Percentiles rank a stretch among this genome's conserved stretches.
These are phyloP conservation scores for Seriola quinqueradiata DNA, from an alignment of 2,113 vertebrate genomes.

Conservation along the genomic window DNA sequence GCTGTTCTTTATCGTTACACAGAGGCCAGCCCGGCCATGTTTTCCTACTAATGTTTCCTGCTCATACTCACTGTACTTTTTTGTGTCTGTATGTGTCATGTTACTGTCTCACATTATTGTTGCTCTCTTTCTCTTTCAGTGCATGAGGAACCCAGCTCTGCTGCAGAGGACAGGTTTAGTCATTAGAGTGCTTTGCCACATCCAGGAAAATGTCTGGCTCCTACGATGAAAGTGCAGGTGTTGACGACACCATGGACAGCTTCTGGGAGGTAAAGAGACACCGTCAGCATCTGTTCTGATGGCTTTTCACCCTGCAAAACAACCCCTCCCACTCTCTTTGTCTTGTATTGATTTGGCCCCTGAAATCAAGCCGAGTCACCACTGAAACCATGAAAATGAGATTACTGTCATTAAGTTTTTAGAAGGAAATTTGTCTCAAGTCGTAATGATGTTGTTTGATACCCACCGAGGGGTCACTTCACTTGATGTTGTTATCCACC, in stretches of 20 bases:
- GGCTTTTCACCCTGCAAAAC: background rate
- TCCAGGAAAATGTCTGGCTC: conserved; percentile 93
- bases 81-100: conserved; percentile 1
- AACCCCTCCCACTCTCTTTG: background rate
- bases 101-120: conserved; percentile 28
- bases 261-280: conserved; percentile 94
- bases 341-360: conserved; percentile 15
- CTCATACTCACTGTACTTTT: background rate
- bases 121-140: conserved; percentile 72
- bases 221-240: conserved; percentile 92
- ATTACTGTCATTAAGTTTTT: background rate
- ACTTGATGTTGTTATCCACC: background rate
- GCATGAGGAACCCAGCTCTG: conserved; percentile 81
- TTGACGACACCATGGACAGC: conserved; percentile 95
- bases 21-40: background rate
- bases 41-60: background rate
- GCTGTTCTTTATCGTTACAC: background rate
- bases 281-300: background rate
- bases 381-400: background rate
- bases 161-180: conserved; percentile 79
- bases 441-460: background rate
- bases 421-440: background rate
- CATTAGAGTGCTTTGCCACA: conserved; percentile 74
- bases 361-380: conserved; percentile 5
- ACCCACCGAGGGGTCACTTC: background rate